Percentiles rank a stretch among this genome's conserved stretches.
Evolutionary conservation across 2,888 invertebrate species (phyloP).

Genomic region (Brachylomia viminalis): DNA sequence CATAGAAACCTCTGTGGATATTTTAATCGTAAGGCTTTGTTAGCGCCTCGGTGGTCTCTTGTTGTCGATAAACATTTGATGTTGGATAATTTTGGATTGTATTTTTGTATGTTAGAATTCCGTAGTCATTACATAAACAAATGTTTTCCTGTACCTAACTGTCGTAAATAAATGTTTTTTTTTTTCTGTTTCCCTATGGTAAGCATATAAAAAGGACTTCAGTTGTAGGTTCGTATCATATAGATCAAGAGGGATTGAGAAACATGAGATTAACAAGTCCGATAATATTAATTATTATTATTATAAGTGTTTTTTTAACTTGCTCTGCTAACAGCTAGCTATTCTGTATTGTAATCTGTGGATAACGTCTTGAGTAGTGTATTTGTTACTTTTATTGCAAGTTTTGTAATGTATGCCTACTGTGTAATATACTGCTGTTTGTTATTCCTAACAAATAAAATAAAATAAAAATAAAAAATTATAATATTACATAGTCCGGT

Average conservation of each 20-base stretch:
- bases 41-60: slow-evolving; percentile 78
- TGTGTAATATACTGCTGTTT: too few relatives aligned
- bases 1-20: slow-evolving; percentile 71
- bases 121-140: slow-evolving; percentile 13
- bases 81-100: slow-evolving; percentile 27
- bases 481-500: too few relatives aligned
- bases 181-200: not conserved
- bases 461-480: too few relatives aligned
- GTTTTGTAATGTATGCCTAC: too few relatives aligned
- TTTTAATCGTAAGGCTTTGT: slow-evolving; percentile 62
- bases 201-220: not conserved
- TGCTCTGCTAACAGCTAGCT: too few relatives aligned
- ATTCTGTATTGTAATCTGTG: too few relatives aligned
- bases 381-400: too few relatives aligned
- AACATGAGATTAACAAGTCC: not conserved
- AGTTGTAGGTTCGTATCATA: not conserved
- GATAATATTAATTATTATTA: too few relatives aligned
- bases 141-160: not conserved
- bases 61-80: slow-evolving; percentile 77
- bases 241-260: not conserved
- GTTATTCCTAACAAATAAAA: too few relatives aligned
- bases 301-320: too few relatives aligned
- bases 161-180: not conserved
- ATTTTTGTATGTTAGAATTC: slow-evolving; percentile 23
- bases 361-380: too few relatives aligned